Conservation (phyloP, 2,797 vertebrate genomes). For the Carduelis carduelis region DNA sequence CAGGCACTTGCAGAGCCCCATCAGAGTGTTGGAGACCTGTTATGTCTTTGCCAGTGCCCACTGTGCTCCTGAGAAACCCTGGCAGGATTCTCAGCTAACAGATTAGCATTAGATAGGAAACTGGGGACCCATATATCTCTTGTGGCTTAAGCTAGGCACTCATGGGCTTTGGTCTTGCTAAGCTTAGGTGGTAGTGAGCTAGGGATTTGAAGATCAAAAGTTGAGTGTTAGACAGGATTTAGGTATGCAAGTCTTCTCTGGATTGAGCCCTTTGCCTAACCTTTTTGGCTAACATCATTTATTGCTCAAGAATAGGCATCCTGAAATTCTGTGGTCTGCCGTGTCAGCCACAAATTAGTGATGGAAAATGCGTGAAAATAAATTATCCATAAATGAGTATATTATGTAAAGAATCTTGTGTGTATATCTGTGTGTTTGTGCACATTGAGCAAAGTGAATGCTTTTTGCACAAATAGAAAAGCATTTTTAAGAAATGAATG, state of each 20-base stretch:
- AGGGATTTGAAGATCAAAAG: constrained; percentile 30
- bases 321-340: constrained; percentile 14
- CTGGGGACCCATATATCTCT: not conserved
- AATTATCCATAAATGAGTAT: not conserved
- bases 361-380: not conserved
- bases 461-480: not conserved
- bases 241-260: not conserved
- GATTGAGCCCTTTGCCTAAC: not conserved
- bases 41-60: not conserved
- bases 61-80: not conserved
- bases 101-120: not conserved
- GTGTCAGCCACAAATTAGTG: not conserved
- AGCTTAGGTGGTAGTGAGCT: not conserved
- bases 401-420: not conserved
- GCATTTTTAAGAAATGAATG: not conserved
- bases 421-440: not conserved
- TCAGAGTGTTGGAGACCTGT: not conserved
- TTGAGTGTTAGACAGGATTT: not conserved
- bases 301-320: constrained; percentile 25
- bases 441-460: not conserved
- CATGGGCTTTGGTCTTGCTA: not conserved
- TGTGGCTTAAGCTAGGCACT: not conserved
- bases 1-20: not conserved
- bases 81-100: not conserved
- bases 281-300: constrained; percentile 4